Percentiles rank a stretch among this genome's conserved stretches.
Evolutionary conservation across 2,797 vertebrate genomes (phyloP).

Genomic region (Fistularia commersonii): DNA sequence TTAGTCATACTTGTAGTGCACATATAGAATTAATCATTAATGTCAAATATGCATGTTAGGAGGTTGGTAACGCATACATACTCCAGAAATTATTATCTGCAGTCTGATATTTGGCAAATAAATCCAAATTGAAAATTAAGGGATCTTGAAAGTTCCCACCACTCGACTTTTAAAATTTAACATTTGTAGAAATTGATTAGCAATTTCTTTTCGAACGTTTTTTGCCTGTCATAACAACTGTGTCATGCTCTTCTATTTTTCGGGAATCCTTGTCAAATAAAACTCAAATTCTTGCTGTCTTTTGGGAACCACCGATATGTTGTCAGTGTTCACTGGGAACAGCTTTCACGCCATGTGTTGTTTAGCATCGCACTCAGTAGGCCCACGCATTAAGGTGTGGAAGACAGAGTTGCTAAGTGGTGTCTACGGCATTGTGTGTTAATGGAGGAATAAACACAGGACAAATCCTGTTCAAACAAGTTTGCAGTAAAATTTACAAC

Average conservation of each 20-base stretch:
- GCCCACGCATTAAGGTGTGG: conserved; percentile 5
- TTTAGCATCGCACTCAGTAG: conserved; percentile 48
- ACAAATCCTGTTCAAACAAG: conserved; percentile 11
- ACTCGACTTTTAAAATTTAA: too few relatives aligned
- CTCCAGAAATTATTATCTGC: too few relatives aligned
- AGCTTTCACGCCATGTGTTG: conserved; percentile 64
- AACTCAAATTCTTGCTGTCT: conserved; percentile 40
- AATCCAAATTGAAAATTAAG: too few relatives aligned
- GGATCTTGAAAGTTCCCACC: too few relatives aligned
- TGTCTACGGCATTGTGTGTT: conserved; percentile 25
- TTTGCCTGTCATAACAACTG: too few relatives aligned
- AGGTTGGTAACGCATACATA: too few relatives aligned
- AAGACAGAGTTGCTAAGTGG: conserved; percentile 44
- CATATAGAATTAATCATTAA: too few relatives aligned
- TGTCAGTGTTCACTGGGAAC: conserved; percentile 48
- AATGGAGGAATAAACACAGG: conserved; percentile 56
- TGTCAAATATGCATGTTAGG: too few relatives aligned
- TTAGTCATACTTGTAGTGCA: too few relatives aligned
- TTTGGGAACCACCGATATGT: conserved; percentile 33
- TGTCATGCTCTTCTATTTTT: conserved; percentile 1
- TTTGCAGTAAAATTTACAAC: conserved; percentile 25
- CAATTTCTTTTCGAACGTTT: too few relatives aligned
- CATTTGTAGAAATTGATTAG: too few relatives aligned
- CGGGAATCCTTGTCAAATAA: conserved; percentile 29
- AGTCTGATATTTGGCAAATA: too few relatives aligned